Conservation (phyloP, 2,797 vertebrate genomes). For the Otus scops region DNA sequence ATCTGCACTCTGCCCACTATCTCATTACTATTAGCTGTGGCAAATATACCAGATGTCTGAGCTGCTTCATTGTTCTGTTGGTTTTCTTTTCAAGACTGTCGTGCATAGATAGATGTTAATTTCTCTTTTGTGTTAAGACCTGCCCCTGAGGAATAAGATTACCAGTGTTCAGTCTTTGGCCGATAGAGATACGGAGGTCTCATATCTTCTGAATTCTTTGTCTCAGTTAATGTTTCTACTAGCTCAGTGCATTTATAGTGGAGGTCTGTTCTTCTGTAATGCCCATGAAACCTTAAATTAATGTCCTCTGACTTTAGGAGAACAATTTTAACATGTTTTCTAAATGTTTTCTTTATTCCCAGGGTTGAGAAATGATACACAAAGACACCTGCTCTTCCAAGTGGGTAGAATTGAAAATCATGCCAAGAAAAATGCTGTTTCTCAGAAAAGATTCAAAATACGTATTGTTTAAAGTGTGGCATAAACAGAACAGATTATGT, state of each 20-base stretch:
- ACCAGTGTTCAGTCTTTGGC: neutral
- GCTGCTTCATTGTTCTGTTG: conserved; percentile 35
- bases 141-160: neutral
- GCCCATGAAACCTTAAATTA: neutral
- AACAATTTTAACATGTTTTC: neutral
- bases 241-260: neutral
- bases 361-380: neutral
- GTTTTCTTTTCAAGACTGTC: conserved; percentile 23
- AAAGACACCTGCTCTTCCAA: conserved; percentile 33
- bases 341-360: neutral
- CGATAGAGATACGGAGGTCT: neutral
- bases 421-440: conserved; percentile 29
- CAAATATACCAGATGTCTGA: conserved; percentile 38
- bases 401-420: neutral
- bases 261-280: neutral
- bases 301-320: neutral
- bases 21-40: conserved; percentile 14
- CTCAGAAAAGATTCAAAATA: conserved; percentile 26
- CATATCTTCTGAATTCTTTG: neutral
- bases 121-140: conserved; percentile 50
- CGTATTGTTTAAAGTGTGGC: neutral
- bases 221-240: neutral
- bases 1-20: conserved; percentile 1
- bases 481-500: conserved; percentile 19
- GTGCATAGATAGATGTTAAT: conserved; percentile 32